Base-by-base conservation (phyloP, 30 jellyfish, hydroid and myxozoan species). In the Rhopilema esculentum region DNA sequence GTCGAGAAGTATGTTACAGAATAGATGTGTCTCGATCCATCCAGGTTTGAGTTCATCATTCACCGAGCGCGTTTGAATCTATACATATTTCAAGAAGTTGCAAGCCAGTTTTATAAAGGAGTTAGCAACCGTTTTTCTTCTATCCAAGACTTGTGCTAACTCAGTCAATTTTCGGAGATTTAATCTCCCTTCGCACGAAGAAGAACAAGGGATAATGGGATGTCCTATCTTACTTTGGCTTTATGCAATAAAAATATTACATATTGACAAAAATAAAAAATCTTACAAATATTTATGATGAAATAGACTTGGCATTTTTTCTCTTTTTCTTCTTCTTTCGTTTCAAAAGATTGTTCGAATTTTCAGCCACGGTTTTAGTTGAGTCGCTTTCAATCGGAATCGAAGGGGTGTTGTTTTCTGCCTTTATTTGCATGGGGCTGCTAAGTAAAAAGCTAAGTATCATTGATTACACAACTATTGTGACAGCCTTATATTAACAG, bases 321-420 rank as follows among this genome's bases (percentile, higher is more conserved):
- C 29, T 33, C 22, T 51, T 75, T 49, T 51, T 49, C 22, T 49
- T 75, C 86, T 75, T 75, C 49, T 49, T 49, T 33, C 25, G 33
- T 27, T 75, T 48, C 1, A 18, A 8, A 15, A 22, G 74, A 4
- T 21, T 49, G 19, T 21, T 75, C 49, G 17, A 21, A 2, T 49
- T 51, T 7, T 75, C 49, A 4, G 57, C 74, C 4, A 1, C 16
- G 31, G 73, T 12, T 22, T 72, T n/a, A n/a, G n/a, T n/a, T n/a
- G n/a, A n/a, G n/a, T n/a, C 53, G 4, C 57, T 12, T 12, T 40
- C 9, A 40, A 40, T 40, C 57, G 57, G 12, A 12, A 12, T 12
- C 6, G 57, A 40, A 6, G 57, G 57, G 57, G 57, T 6, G 57
- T 40, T 40, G 57, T 12, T 12, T 2, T 40, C 57, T 12, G 12